Evolutionary conservation across 2,113 vertebrate genomes (phyloP).

Genomic region (Melanerpes formicivorus): DNA sequence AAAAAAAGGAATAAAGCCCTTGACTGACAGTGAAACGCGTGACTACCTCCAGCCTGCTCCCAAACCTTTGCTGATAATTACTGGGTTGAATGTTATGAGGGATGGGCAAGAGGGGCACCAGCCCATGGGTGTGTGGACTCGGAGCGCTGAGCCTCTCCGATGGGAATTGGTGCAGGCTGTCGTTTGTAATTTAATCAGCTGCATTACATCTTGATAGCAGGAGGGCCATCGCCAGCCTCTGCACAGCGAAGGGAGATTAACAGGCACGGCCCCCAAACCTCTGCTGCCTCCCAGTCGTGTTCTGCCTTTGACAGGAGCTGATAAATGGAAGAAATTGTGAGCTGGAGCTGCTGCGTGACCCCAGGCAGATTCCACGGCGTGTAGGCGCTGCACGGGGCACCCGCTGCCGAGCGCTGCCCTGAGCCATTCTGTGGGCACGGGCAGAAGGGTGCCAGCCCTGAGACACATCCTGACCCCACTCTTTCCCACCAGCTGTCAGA

Average conservation of each 20-base stretch:
- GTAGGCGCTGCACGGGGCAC: background rate
- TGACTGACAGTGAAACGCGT: constrained; percentile 64
- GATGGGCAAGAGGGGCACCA: constrained; percentile 46
- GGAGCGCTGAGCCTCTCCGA: constrained; percentile 71
- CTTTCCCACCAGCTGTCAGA: background rate
- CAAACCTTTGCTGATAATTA: constrained; percentile 67
- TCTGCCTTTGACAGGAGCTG: constrained; percentile 53
- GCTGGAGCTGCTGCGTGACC: background rate
- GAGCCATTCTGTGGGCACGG: background rate
- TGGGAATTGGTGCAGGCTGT: constrained; percentile 79
- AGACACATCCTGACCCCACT: background rate
- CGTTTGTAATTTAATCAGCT: constrained; percentile 79
- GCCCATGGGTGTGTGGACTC: constrained; percentile 64
- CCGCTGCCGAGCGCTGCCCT: background rate
- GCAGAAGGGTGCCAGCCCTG: background rate
- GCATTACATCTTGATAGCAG: constrained; percentile 77
- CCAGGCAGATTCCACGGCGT: background rate
- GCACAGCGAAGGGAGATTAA: constrained; percentile 69
- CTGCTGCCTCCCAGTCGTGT: constrained; percentile 47
- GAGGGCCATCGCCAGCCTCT: constrained; percentile 61
- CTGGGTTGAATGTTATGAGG: constrained; percentile 63
- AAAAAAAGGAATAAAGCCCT: constrained; percentile 24
- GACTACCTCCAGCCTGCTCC: constrained; percentile 41
- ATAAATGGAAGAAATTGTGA: constrained; percentile 61
- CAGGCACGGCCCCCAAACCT: constrained; percentile 40